phyloP scores from a whole-genome alignment of 2,113 vertebrate genomes.

The Garra rufa region DNA sequence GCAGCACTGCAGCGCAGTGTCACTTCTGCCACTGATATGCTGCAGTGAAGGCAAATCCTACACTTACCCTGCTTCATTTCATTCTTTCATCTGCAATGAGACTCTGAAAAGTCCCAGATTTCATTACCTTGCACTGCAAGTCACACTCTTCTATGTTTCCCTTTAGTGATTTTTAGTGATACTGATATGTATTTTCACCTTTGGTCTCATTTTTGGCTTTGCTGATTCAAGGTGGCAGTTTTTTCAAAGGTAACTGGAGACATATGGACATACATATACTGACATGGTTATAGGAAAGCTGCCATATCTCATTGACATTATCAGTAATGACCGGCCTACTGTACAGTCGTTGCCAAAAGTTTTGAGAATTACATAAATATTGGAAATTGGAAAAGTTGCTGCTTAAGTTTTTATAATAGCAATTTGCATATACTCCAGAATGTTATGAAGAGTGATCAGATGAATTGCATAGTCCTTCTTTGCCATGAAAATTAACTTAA shows the following conservation, averaged over 20 bases:
- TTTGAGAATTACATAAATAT: no score
- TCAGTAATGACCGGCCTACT: neutral
- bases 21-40: constrained; percentile 48
- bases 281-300: neutral
- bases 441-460: no score
- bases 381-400: no score
- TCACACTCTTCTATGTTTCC: neutral
- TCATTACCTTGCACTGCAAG: constrained; percentile 25
- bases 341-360: no score
- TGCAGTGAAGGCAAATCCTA: constrained; percentile 48
- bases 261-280: neutral
- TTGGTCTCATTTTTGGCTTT: neutral
- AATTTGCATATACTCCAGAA: no score
- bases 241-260: constrained; percentile 1
- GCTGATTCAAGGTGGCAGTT: neutral
- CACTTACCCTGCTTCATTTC: constrained; percentile 40
- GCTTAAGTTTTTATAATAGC: no score
- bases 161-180: constrained; percentile 32
- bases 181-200: constrained; percentile 1
- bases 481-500: no score
- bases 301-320: neutral
- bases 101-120: constrained; percentile 35
- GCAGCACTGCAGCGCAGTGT: constrained; percentile 27
- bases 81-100: constrained; percentile 31
- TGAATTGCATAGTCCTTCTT: no score